Base-by-base conservation (phyloP, 1,140 invertebrate genomes). In the Ceratosolen solmsi region DNA sequence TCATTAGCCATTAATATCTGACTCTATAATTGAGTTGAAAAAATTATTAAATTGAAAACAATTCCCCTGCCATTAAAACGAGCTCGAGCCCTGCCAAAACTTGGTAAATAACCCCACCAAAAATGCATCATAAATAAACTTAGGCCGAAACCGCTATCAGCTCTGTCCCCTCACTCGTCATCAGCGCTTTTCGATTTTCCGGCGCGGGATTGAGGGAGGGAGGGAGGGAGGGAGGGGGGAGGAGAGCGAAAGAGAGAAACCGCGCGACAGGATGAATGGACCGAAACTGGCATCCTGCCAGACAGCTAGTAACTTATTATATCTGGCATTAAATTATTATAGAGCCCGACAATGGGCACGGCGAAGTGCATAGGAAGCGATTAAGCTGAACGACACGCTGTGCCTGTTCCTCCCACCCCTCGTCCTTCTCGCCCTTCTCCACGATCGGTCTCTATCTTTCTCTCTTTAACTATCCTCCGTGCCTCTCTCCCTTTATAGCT, bases 321-420 rank as follows among this genome's bases (percentile, higher is more conserved):
- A 91, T 91, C 88, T 91, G 88, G 89, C 90, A 90, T 91, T 91
- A 91, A 91, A 91, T 91, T 91, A 91, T 91, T 90, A 90, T 91
- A 88, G 88, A 90, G 87, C 87, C 79, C 86, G 87, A 91, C 90
- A 91, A 90, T 90, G 87, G 90, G 87, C 86, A 90, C 87, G 86
- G 87, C 87, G 84, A 86, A 91, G 89, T 91, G 89, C 89, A 91
- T 89, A 89, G 89, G 89, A 91, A 91, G 89, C 90, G 89, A 91
- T 91, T 91, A 91, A 91, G 89, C 85, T 86, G 85, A 89, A 89
- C 88, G 88, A 90, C 88, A 85, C 49, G 72, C 60, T 56, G 46
- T 41, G 51, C 68, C 49, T 49, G 33, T 30, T n/a, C 75, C 58
- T 27, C 36, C 17, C 25, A 0, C 27, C 60, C 2, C 17, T 9